These are phyloP conservation scores for Xenops minutus DNA, from an alignment of 2,797 vertebrate species.

Conservation along the genomic window DNA sequence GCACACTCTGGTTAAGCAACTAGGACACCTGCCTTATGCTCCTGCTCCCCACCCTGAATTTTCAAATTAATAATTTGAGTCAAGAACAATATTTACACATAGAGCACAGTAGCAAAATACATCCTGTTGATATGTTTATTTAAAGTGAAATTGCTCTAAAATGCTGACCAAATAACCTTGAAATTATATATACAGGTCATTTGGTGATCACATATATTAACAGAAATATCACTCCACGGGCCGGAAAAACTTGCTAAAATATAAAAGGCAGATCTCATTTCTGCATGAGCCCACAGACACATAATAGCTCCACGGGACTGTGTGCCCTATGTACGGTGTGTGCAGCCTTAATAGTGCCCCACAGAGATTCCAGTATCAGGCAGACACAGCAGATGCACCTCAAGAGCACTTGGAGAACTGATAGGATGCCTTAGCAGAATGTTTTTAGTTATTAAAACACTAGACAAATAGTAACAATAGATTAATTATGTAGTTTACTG, in stretches of 20 bases:
- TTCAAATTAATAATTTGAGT: not conserved
- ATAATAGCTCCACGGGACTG: not conserved
- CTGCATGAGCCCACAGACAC: not conserved
- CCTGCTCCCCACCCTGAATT: not conserved
- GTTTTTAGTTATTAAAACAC: not conserved
- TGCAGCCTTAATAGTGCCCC: not conserved
- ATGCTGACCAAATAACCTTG: not conserved
- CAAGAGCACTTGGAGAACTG: not conserved
- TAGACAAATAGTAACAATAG: not conserved
- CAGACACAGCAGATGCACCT: not conserved
- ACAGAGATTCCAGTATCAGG: not conserved
- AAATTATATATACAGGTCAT: not conserved
- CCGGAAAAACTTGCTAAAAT: not conserved
- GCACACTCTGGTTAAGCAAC: not conserved
- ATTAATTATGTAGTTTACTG: not conserved
- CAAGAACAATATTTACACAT: not conserved
- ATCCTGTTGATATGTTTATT: not conserved
- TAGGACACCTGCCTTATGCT: not conserved
- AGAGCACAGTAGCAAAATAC: not conserved
- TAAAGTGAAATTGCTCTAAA: not conserved
- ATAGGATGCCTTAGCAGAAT: not conserved
- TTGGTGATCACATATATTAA: not conserved
- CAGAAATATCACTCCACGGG: not conserved
- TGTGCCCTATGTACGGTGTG: fast-evolving
- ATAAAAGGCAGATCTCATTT: not conserved